These are phyloP conservation scores for Listronotus oregonensis DNA, from an alignment of 1,140 invertebrate species.

Conservation along the genomic window DNA sequence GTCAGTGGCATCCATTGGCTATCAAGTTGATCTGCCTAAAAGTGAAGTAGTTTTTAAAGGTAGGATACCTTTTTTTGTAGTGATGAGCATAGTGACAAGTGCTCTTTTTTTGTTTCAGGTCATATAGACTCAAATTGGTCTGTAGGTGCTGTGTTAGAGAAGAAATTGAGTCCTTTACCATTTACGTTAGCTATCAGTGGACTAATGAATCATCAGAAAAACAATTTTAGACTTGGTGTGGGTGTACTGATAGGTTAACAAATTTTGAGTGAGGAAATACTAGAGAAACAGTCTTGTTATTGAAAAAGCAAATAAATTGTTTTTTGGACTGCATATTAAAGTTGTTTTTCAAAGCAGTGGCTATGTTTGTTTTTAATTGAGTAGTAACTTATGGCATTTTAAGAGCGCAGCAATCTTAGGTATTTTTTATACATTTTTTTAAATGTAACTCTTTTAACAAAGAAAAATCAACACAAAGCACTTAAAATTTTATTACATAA, in stretches of 20 bases:
- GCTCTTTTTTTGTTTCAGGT: constrained; percentile 62
- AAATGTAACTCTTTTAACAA: constrained; percentile 5
- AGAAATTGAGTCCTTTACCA: constrained; percentile 89
- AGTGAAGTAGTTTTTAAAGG: constrained; percentile 93
- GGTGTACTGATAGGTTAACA: constrained; percentile 82
- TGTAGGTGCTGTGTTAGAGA: constrained; percentile 91
- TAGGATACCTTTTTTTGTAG: constrained; percentile 52
- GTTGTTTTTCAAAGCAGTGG: constrained; percentile 13
- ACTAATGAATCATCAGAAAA: constrained; percentile 88
- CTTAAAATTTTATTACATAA: constrained; percentile 14
- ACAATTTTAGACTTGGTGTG: constrained; percentile 85
- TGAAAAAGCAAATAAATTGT: neutral
- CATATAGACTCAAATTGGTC: constrained; percentile 95
- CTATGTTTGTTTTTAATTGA: constrained; percentile 7
- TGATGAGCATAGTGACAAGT: too few species aligned
- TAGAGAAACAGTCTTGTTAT: constrained; percentile 1
- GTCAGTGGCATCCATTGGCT: constrained; percentile 89
- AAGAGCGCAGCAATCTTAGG: neutral
- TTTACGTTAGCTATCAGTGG: constrained; percentile 93
- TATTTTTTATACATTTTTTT: constrained; percentile 12
- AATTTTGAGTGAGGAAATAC: neutral
- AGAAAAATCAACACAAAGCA: constrained; percentile 7
- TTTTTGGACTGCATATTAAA: constrained; percentile 10
- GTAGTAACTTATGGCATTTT: constrained; percentile 9
- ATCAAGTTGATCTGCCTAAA: constrained; percentile 96